Evolutionary conservation across 2,888 invertebrate genomes (phyloP).

Genomic region (Hyles lineata): DNA sequence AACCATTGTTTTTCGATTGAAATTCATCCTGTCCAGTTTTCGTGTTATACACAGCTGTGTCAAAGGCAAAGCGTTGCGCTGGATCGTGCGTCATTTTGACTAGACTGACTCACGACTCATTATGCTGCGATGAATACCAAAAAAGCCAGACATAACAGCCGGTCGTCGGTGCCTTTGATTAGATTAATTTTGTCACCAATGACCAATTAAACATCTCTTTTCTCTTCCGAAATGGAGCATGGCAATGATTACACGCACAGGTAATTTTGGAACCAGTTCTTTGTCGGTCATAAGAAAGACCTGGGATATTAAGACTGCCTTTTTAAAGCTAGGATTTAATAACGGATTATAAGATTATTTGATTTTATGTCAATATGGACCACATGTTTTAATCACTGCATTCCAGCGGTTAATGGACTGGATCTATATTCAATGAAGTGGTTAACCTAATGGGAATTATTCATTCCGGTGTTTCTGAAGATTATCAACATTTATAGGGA

Average conservation of each 20-base stretch:
- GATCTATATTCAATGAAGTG: no score
- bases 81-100: conserved; percentile 4
- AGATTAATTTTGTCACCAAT: not conserved
- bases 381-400: no score
- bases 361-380: no score
- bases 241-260: not conserved
- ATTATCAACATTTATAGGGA: no score
- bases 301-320: no score
- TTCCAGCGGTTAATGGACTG: no score
- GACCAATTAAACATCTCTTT: not conserved
- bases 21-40: not conserved
- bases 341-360: no score
- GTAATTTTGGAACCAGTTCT: not conserved
- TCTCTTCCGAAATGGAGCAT: not conserved
- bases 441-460: no score
- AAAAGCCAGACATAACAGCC: not conserved
- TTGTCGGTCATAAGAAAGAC: no score
- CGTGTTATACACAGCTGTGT: not conserved
- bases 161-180: not conserved
- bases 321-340: no score
- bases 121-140: not conserved
- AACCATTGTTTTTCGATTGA: not conserved
- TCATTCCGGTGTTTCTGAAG: no score
- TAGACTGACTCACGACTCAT: not conserved
- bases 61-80: not conserved